These are phyloP conservation scores for Ophonus ardosiacus DNA, from an alignment of 2,888 invertebrate species.

Conservation along the genomic window DNA sequence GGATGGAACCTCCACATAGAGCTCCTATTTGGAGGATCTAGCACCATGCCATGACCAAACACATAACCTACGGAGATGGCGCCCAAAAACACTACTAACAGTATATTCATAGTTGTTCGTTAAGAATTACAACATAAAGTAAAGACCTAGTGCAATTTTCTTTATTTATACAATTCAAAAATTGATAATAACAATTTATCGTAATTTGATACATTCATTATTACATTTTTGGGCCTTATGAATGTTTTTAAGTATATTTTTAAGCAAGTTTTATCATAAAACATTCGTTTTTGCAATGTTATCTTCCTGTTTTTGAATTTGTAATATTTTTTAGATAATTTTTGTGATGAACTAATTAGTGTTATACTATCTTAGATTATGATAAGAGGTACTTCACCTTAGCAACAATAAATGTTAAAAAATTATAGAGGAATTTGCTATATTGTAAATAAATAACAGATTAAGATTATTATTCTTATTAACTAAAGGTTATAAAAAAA, in stretches of 20 bases:
- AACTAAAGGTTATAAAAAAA: neutral
- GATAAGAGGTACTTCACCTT: constrained; percentile 5
- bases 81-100: constrained; percentile 26
- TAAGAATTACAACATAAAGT: constrained; percentile 1
- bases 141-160: neutral
- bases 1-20: constrained; percentile 77
- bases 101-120: constrained; percentile 3
- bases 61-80: constrained; percentile 32
- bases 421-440: neutral
- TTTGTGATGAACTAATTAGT: neutral
- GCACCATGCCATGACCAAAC: constrained; percentile 76
- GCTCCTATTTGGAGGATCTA: constrained; percentile 77
- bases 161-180: constrained; percentile 22
- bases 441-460: neutral
- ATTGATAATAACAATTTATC: constrained; percentile 7
- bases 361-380: neutral
- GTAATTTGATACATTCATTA: constrained; percentile 3
- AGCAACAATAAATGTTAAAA: neutral
- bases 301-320: constrained; percentile 22
- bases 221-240: constrained; percentile 9
- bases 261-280: neutral
- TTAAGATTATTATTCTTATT: neutral
- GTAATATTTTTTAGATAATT: constrained; percentile 24
- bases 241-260: constrained; percentile 10
- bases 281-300: constrained; percentile 17